Percentiles rank a stretch among this genome's conserved stretches.
Evolutionary conservation across 1,140 invertebrate genomes (phyloP).

Genomic region (Pseudachorutes palmiensis): DNA sequence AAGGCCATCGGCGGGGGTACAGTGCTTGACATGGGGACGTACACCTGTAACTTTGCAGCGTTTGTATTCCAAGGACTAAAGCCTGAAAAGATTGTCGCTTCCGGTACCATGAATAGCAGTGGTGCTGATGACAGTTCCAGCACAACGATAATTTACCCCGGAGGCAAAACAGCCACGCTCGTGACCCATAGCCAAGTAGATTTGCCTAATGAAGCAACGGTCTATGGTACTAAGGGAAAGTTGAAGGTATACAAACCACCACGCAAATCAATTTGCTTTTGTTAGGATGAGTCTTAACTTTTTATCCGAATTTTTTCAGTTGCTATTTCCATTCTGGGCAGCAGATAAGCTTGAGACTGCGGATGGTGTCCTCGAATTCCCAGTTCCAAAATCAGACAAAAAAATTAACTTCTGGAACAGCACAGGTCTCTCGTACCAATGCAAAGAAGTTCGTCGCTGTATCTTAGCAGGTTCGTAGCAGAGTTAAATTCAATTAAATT

Average conservation of each 20-base stretch:
- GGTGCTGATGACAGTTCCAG: slow-evolving; percentile 60
- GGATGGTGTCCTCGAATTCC: slow-evolving; percentile 45
- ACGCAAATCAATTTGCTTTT: background rate
- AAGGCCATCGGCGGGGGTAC: slow-evolving; percentile 66
- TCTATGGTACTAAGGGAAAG: slow-evolving; percentile 59
- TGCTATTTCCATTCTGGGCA: slow-evolving; percentile 48
- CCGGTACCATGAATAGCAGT: slow-evolving; percentile 55
- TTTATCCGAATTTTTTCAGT: slow-evolving; percentile 42
- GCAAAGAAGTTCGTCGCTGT: slow-evolving; percentile 59
- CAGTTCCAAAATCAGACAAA: slow-evolving; percentile 47
- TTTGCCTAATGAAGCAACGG: slow-evolving; percentile 55
- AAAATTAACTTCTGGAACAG: slow-evolving; percentile 58
- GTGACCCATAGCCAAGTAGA: slow-evolving; percentile 47
- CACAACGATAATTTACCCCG: slow-evolving; percentile 56
- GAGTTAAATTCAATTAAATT: background rate
- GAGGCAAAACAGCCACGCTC: slow-evolving; percentile 56
- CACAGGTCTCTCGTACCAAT: slow-evolving; percentile 63
- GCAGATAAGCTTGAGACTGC: slow-evolving; percentile 42
- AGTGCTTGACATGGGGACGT: slow-evolving; percentile 75
- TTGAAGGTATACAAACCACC: slow-evolving; percentile 47
- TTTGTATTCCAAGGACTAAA: slow-evolving; percentile 58
- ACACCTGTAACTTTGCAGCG: slow-evolving; percentile 63
- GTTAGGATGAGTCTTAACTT: background rate
- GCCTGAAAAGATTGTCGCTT: slow-evolving; percentile 52
- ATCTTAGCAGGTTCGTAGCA: slow-evolving; percentile 49